Evolutionary conservation across 2,797 vertebrate genomes (phyloP), one percentile per base, ranked within the genome.

Genomic region (Diglossa cyanea): DNA sequence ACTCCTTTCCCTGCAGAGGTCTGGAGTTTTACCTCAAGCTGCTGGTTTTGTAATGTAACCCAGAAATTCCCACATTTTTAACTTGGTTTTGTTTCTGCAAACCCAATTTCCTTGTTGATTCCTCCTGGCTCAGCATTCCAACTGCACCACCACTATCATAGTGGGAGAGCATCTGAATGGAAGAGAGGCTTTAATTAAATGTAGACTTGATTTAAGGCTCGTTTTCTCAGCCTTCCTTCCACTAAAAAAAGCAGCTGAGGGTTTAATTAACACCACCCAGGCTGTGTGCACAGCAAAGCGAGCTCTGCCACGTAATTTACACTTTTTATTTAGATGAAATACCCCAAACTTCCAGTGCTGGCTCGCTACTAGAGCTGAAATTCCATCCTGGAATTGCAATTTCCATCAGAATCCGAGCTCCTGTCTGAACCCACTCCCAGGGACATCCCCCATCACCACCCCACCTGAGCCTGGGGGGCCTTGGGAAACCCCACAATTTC

Each of bases 191-290:
- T 93, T 92, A 97, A 97, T 97, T 97, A 96, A 95, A 94, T 10
- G 39, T 63, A 58, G 68, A 50, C 76, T 73, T 82, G 93, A 94
- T 87, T 78, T 95, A 74, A 42, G 45, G 21, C 68, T 92, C n/a
- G 1, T 94, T 91, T 92, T 82, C 84, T 88, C 91, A 60, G 65
- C 66, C 76, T 93, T 94, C 65, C 76, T 87, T 83, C 68, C 47
- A 40, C 89, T 68, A 45, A 76, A 82, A 76, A 68, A 84, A 84
- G 84, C 28, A 95, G 93, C 91, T 40, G 87, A 96, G 84, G 87
- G 95, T 93, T 96, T 96, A 97, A 97, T 97, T 97, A 97, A 93
- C 94, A 86, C 85, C 83, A 76, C 79, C 60, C 89, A 77, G 89
- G 70, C 88, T 92, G 80, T 44, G 86, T 66, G 93, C 75, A 74